Percentiles rank a stretch among this genome's conserved stretches.
phyloP scores from a whole-genome alignment of 2,888 invertebrate genomes.

The Volucella bombylans region DNA sequence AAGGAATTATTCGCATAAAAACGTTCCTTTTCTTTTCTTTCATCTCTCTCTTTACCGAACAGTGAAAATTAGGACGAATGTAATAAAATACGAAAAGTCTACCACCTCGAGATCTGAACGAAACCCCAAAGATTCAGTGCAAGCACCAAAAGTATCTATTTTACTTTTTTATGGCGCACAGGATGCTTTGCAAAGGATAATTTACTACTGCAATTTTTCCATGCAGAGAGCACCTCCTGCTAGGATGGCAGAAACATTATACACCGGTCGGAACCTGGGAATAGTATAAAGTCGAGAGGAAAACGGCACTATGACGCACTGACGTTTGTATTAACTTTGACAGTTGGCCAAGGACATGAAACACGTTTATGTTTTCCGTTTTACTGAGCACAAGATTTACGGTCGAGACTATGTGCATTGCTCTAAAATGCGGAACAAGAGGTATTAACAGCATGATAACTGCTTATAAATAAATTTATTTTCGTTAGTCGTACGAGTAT shows the following conservation, averaged over 20 bases:
- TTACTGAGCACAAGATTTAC: constrained; percentile 19
- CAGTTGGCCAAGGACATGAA: constrained; percentile 31
- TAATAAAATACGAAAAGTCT: constrained; percentile 21
- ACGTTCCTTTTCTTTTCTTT: not conserved
- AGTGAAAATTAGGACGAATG: constrained; percentile 19
- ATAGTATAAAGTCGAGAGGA: not conserved
- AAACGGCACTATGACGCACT: constrained; percentile 4
- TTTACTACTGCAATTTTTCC: constrained; percentile 41
- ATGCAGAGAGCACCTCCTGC: constrained; percentile 21
- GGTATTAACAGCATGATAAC: no score
- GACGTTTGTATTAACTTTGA: constrained; percentile 34
- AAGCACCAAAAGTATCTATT: constrained; percentile 29
- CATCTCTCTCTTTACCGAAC: constrained; percentile 14
- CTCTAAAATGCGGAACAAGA: not conserved
- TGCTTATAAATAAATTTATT: no score
- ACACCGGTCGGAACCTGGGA: constrained; percentile 16
- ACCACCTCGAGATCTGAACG: not conserved
- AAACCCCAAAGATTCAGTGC: constrained; percentile 16
- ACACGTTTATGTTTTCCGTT: constrained; percentile 27
- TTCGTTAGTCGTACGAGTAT: no score
- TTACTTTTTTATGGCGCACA: constrained; percentile 25
- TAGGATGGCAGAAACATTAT: constrained; percentile 11
- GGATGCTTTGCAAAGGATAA: constrained; percentile 27
- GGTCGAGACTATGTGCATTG: not conserved
- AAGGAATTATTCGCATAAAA: constrained; percentile 8